phyloP scores from a whole-genome alignment of 2,888 invertebrate genomes.

The Campopleginae sp. region DNA sequence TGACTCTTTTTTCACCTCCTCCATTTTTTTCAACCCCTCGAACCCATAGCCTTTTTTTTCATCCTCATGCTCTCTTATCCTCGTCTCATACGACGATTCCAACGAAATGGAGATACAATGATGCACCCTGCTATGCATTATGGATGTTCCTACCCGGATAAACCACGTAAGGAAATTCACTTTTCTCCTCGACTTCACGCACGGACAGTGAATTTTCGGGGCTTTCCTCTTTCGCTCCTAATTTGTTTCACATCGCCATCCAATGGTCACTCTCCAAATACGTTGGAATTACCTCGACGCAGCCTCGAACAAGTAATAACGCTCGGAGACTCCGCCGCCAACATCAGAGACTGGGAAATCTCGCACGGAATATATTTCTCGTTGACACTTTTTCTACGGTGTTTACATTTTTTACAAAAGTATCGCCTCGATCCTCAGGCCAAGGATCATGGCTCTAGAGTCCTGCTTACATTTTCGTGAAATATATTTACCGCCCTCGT shows the following conservation, averaged over 20 bases:
- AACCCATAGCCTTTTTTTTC: slow-evolving; percentile 60
- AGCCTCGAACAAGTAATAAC: neutral
- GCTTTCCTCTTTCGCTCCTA: slow-evolving; percentile 32
- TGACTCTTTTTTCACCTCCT: slow-evolving; percentile 39
- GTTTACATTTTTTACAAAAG: neutral
- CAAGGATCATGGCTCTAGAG: slow-evolving; percentile 40
- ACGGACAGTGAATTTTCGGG: slow-evolving; percentile 28
- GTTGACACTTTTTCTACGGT: neutral
- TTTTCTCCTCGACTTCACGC: slow-evolving; percentile 38
- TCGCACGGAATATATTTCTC: neutral
- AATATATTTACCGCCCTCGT: slow-evolving; percentile 63
- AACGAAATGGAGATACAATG: slow-evolving; percentile 84
- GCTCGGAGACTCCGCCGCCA: neutral
- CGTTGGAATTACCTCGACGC: neutral
- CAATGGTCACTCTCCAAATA: neutral
- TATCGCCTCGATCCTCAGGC: neutral
- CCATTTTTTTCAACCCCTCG: slow-evolving; percentile 52
- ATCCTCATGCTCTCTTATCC: slow-evolving; percentile 76
- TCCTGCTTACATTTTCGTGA: slow-evolving; percentile 65
- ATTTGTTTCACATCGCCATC: slow-evolving; percentile 40
- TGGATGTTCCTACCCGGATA: slow-evolving; percentile 67
- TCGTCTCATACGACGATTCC: slow-evolving; percentile 70
- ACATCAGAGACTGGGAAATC: neutral
- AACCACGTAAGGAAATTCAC: slow-evolving; percentile 29
- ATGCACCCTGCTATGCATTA: slow-evolving; percentile 83